Base-by-base conservation (phyloP, 2,113 vertebrate species). In the Mugil cephalus region DNA sequence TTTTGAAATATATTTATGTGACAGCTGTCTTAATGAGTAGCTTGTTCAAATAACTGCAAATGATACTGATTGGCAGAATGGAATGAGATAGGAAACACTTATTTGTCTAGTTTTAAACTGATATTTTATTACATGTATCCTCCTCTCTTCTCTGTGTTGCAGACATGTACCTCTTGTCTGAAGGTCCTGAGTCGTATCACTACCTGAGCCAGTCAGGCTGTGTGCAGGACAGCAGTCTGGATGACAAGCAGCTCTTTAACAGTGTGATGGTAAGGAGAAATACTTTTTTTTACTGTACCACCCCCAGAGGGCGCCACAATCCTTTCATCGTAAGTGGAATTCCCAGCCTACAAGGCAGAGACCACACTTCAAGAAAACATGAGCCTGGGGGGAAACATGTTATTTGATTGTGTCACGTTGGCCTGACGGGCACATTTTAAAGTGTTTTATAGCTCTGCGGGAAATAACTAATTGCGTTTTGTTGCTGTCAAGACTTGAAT, bases 151-250 rank as follows among this genome's bases (percentile, higher is more conserved):
- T 86, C n/a, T 79, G 47, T 79, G 36, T 83, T 91, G 53, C 89
- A 98, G 96, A 97, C 65, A 88, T 90, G 73, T 95, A 95, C 71
- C 91, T 91, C 54, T 92, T 98, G 69, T 92, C 92, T 5, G 95
- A 96, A 24, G 89, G 84, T 73, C 92, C 95, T 0, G 94, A 95
- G 79, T 84, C 79, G 0, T 96, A 96, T 8, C 94, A 69, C 74
- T 98, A 97, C 89, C 92, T 98, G 81, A 95, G 92, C 77, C 95
- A 96, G 86, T 95, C 96, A 4, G 96, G 95, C 38, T 96, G 96
- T 40, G 69, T 94, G 76, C 87, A 91, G 55, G 95, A 96, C 71
- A 90, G 91, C 77, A 95, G 94, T 56, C 87, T 96, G 76, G 94
- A 97, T 69, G 96, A 98, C 54, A 69, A 83, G 64, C 92, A 95